These are phyloP conservation scores for Hemichromis elongatus DNA, from an alignment of 2,113 vertebrate genomes.

Conservation along the genomic window DNA sequence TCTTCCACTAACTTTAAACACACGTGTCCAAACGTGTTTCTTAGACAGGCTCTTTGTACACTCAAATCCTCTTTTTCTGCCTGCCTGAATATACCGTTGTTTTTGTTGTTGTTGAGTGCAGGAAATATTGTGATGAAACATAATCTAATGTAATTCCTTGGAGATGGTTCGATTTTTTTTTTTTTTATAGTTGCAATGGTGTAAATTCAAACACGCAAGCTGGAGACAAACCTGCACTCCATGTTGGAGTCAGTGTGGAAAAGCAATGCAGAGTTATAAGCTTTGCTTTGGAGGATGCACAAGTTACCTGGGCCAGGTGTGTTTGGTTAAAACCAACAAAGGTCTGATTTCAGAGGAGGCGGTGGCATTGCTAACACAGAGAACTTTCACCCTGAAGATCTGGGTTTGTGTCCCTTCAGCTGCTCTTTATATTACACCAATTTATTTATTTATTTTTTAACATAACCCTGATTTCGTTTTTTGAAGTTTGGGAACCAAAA, in stretches of 20 bases:
- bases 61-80: neutral
- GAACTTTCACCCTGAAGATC: no score
- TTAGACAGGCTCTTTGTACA: neutral
- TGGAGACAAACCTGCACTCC: no score
- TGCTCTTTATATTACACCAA: neutral
- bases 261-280: no score
- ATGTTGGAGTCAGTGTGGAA: no score
- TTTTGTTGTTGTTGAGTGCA: neutral
- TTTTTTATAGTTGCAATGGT: neutral
- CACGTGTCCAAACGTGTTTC: neutral
- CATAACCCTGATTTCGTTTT: neutral
- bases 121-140: neutral
- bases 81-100: neutral
- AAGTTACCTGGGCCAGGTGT: neutral
- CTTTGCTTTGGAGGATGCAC: neutral
- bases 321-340: neutral
- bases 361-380: neutral
- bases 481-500: neutral
- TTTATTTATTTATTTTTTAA: neutral
- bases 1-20: neutral
- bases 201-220: no score
- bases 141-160: neutral
- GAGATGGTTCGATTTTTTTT: no score
- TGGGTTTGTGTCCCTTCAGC: neutral
- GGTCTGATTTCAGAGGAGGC: neutral